phyloP scores from a whole-genome alignment of 2,888 invertebrate genomes.

The Cactoblastis cactorum region DNA sequence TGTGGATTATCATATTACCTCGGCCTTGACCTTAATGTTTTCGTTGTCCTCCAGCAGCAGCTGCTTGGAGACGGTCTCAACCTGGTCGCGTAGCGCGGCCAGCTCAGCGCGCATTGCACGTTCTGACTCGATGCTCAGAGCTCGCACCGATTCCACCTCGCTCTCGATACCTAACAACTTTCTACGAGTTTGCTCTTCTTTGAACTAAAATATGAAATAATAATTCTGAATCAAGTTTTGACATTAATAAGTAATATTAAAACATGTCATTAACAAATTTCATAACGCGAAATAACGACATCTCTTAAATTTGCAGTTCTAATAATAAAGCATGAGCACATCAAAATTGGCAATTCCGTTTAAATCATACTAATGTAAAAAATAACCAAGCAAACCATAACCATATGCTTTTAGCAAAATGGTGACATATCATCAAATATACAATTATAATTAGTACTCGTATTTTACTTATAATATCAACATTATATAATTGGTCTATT shows the following conservation, averaged over 20 bases:
- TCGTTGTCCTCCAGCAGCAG: slow-evolving; percentile 37
- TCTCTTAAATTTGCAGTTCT: background rate
- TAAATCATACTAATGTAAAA: slow-evolving; percentile 2
- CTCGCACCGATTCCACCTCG: slow-evolving; percentile 45
- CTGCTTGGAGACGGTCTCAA: slow-evolving; percentile 42
- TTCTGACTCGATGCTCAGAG: slow-evolving; percentile 50
- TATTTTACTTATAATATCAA: background rate
- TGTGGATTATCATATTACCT: background rate
- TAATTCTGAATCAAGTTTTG: background rate
- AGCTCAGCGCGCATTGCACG: slow-evolving; percentile 56
- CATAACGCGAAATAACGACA: too few relatives aligned
- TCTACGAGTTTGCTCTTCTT: slow-evolving; percentile 57
- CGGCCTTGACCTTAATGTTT: slow-evolving; percentile 37
- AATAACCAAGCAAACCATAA: background rate
- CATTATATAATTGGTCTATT: background rate
- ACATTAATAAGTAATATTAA: background rate
- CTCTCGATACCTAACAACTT: slow-evolving; percentile 38
- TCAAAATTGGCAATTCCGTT: background rate
- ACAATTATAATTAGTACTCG: background rate
- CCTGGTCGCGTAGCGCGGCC: slow-evolving; percentile 46
- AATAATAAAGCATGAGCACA: background rate
- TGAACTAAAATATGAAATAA: slow-evolving; percentile 43
- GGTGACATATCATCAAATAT: background rate
- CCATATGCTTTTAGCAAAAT: slow-evolving; percentile 1
- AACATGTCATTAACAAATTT: background rate